These are phyloP conservation scores for Danaus plexippus DNA, from an alignment of 1,140 invertebrate species.

Conservation along the genomic window DNA sequence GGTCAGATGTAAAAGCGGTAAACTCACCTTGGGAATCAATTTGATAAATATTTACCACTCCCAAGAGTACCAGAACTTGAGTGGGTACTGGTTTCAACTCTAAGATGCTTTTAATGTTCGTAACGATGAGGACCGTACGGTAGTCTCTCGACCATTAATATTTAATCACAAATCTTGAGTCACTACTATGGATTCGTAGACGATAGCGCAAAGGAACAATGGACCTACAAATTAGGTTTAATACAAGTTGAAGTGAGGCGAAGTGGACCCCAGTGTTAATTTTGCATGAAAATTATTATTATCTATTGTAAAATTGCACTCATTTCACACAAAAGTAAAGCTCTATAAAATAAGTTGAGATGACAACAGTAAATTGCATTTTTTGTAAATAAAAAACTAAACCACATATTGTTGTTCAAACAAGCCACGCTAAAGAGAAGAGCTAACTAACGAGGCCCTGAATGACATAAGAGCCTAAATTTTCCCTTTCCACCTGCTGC, in stretches of 20 bases:
- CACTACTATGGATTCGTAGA: slow-evolving; percentile 4
- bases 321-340: too few relatives aligned
- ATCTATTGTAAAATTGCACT: too few relatives aligned
- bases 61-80: slow-evolving; percentile 28
- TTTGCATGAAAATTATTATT: too few relatives aligned
- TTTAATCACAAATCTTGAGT: slow-evolving; percentile 20
- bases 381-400: too few relatives aligned
- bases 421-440: slow-evolving; percentile 9
- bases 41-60: slow-evolving; percentile 59
- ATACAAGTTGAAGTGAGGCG: too few relatives aligned
- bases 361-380: too few relatives aligned
- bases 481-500: slow-evolving; percentile 34
- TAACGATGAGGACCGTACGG: slow-evolving; percentile 13
- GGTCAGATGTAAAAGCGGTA: slow-evolving; percentile 47
- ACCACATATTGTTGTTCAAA: too few relatives aligned
- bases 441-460: slow-evolving; percentile 23
- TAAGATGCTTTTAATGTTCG: slow-evolving; percentile 37
- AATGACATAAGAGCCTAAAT: slow-evolving; percentile 23
- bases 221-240: too few relatives aligned
- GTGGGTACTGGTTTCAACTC: slow-evolving; percentile 20
- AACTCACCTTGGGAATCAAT: slow-evolving; percentile 52
- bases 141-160: slow-evolving; percentile 17
- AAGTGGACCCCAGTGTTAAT: too few relatives aligned
- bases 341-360: too few relatives aligned
- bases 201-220: neutral